Conservation (phyloP, 1,140 invertebrate species). For the Augochlora pura region DNA sequence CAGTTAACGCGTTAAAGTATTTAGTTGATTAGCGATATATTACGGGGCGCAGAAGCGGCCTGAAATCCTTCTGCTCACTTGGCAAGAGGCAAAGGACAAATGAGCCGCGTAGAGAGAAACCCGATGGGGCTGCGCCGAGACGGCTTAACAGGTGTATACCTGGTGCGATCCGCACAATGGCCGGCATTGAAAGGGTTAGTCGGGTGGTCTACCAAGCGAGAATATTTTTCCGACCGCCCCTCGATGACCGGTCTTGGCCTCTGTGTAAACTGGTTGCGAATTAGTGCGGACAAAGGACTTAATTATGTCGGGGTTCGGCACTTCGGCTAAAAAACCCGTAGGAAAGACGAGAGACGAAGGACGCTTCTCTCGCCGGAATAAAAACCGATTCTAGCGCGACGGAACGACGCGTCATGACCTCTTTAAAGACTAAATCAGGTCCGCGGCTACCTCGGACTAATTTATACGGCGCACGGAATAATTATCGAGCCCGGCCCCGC, state of each 20-base stretch:
- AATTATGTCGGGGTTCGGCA: conserved; percentile 45
- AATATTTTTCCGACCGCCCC: conserved; percentile 49
- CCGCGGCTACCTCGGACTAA: too few species aligned
- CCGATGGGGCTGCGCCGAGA: neutral
- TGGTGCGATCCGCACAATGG: conserved; percentile 38
- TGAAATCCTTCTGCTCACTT: too few species aligned
- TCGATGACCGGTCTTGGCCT: conserved; percentile 38
- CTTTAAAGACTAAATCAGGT: neutral
- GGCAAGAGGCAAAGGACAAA: conserved; percentile 8
- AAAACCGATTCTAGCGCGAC: conserved; percentile 15
- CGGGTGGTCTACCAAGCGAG: conserved; percentile 38
- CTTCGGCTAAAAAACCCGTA: neutral
- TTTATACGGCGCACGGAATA: too few species aligned
- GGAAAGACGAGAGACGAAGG: neutral
- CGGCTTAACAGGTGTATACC: conserved; percentile 51
- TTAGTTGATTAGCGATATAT: too few species aligned
- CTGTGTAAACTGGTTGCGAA: conserved; percentile 58
- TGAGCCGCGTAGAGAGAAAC: conserved; percentile 22
- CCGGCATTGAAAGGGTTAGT: conserved; percentile 45
- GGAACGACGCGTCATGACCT: neutral
- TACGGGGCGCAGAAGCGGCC: too few species aligned
- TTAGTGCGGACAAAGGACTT: conserved; percentile 55
- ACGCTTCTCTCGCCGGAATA: neutral
- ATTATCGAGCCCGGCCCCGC: too few species aligned
- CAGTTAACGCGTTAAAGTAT: too few species aligned